Evolutionary conservation across 2,797 vertebrate genomes (phyloP), one percentile per base, ranked within the genome.

Genomic region (Tenualosa thibaudeaui): DNA sequence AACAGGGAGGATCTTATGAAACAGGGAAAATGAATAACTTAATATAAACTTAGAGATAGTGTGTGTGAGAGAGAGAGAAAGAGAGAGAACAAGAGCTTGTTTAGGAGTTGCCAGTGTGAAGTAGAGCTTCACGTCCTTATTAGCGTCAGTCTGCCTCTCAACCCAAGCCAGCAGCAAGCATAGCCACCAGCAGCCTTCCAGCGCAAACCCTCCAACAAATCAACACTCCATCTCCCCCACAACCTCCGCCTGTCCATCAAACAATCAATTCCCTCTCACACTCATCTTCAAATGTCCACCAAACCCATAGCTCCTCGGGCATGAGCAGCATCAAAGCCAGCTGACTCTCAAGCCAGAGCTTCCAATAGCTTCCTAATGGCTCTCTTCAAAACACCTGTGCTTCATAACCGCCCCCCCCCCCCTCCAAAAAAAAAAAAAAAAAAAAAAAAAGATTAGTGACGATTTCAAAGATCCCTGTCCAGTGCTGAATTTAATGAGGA

Each of bases 121-220:
- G 62, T 58, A 22, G 60, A 54, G 71, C 49, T 84, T 86, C 83
- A 87, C 81, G 51, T 81, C 56, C 88, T 89, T 86, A 87, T 90
- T 89, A 87, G 84, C 81, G 87, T 89, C 89, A 88, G 82, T 89
- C 86, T 89, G 75, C 83, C 83, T 85, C 62, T n/a, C 24, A 12
- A 43, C 15, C 83, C 24, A 19, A 6, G 49, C 46, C 75, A 81
- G 71, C 75, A 81, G 71, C 58, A 54, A 83, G 88, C 84, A 43
- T 37, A 83, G 54, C 46, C 40, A 12, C 26, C 85, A 60, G 58
- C 71, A 86, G 51, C 82, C 54, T 37, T 75, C 26, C 51, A 81
- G 82, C 7, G 87, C 87, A 88, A 82, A 84, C 71, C 60, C 78
- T 26, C 49, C 65, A 31, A 75, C 68, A 75, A 75, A 17, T 37